Percentiles rank a stretch among this genome's conserved stretches.
phyloP scores from a whole-genome alignment of 1,140 invertebrate species.

The Pseudobourletiella spinata region DNA sequence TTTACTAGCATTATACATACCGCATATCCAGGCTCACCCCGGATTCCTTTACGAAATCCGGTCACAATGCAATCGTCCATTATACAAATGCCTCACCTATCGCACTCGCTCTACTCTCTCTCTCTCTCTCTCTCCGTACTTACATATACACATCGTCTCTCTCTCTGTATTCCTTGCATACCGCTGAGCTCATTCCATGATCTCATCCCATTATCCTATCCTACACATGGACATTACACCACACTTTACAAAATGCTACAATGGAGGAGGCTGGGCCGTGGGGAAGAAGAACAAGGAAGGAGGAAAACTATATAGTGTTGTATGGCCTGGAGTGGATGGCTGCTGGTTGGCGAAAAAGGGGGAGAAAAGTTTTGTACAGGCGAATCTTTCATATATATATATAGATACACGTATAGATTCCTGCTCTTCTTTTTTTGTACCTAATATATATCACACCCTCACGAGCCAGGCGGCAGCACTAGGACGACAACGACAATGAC shows the following conservation, averaged over 20 bases:
- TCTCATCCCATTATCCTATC: not conserved
- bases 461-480: too few species aligned
- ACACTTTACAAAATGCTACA: not conserved
- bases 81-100: conserved; percentile 18
- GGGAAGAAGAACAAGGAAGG: too few species aligned
- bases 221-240: conserved; percentile 12
- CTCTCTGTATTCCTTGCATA: conserved; percentile 15
- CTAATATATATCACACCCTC: too few species aligned
- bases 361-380: not conserved
- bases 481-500: too few species aligned
- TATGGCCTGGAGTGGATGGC: too few species aligned
- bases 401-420: not conserved
- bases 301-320: too few species aligned
- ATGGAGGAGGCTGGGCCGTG: not conserved
- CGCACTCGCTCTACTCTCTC: too few species aligned
- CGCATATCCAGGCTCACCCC: too few species aligned
- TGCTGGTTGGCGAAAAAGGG: not conserved
- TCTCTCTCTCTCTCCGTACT: too few species aligned
- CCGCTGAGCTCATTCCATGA: conserved; percentile 21
- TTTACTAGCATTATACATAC: too few species aligned
- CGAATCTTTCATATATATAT: not conserved
- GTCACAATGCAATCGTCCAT: conserved; percentile 18
- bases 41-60: conserved; percentile 13
- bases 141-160: too few species aligned
- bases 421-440: too few species aligned